Evolutionary conservation across 2,797 vertebrate species (phyloP).

Genomic region (Gymnoscopelus braueri): DNA sequence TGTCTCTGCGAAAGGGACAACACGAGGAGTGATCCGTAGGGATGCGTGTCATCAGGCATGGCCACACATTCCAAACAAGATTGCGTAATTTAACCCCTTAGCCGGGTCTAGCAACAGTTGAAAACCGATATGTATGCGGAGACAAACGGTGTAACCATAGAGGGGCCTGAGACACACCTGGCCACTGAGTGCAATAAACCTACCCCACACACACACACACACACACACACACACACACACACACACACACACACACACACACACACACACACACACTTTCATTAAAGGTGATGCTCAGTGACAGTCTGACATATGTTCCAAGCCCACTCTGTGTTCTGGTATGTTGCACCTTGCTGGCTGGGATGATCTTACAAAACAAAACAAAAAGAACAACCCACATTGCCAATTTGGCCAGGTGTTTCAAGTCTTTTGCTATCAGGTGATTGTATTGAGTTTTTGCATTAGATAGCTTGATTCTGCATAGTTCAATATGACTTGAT

Average conservation of each 20-base stretch:
- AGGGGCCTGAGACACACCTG: conserved; percentile 57
- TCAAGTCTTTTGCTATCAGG: too few relatives aligned
- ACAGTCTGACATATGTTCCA: background rate
- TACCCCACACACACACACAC: background rate
- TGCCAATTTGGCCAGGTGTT: background rate
- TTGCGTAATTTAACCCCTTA: conserved; percentile 65
- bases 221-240: background rate
- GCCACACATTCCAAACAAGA: conserved; percentile 23
- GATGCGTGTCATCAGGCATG: conserved; percentile 35
- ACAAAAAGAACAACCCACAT: background rate
- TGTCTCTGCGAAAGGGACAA: conserved; percentile 7
- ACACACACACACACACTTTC: background rate
- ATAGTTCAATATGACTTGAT: background rate
- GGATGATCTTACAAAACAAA: conserved; percentile 1
- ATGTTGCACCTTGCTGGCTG: background rate
- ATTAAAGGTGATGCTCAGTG: background rate
- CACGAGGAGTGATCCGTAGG: conserved; percentile 24
- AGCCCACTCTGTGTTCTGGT: background rate
- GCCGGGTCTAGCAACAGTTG: conserved; percentile 63
- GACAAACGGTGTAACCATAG: conserved; percentile 69
- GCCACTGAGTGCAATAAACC: conserved; percentile 24
- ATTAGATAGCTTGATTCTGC: too few relatives aligned
- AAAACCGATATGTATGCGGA: conserved; percentile 71
- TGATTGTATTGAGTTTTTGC: background rate
- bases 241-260: background rate